phyloP scores from a whole-genome alignment of 53 echinoderm and acorn worm genomes.

The Stichopus horrens region DNA sequence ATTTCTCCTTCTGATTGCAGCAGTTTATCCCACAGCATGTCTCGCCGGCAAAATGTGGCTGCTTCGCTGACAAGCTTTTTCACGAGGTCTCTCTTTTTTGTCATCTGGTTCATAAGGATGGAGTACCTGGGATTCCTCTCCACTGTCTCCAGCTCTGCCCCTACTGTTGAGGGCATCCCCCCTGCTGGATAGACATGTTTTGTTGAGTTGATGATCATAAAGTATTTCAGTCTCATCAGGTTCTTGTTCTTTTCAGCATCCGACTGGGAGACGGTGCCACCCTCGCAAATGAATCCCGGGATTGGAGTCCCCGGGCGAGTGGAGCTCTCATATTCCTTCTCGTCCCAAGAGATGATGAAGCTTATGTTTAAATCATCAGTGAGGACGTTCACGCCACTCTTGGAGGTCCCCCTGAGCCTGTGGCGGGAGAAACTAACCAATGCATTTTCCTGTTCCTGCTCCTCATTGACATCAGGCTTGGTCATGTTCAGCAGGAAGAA shows the following conservation, averaged over 20 bases:
- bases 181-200: constrained; percentile 67
- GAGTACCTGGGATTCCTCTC: constrained; percentile 59
- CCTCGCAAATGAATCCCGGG: constrained; percentile 50
- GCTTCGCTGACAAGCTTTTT: constrained; percentile 66
- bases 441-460: constrained; percentile 25
- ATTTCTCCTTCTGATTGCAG: constrained; percentile 61
- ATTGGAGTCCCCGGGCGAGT: constrained; percentile 71
- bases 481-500: constrained; percentile 52
- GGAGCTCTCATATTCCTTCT: constrained; percentile 60
- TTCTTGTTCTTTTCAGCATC: constrained; percentile 68
- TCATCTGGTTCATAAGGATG: constrained; percentile 56
- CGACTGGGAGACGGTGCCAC: constrained; percentile 8
- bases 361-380: constrained; percentile 59
- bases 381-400: constrained; percentile 22
- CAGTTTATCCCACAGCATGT: constrained; percentile 76
- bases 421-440: constrained; percentile 51
- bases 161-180: not conserved
- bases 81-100: constrained; percentile 59
- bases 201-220: constrained; percentile 82
- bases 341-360: constrained; percentile 71
- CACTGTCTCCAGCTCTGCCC: not conserved
- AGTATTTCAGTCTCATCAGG: constrained; percentile 82
- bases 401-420: constrained; percentile 48
- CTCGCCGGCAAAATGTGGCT: constrained; percentile 76
- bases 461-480: not conserved